Evolutionary conservation across 2,113 vertebrate genomes (phyloP).

Genomic region (Hypanus sabinus): DNA sequence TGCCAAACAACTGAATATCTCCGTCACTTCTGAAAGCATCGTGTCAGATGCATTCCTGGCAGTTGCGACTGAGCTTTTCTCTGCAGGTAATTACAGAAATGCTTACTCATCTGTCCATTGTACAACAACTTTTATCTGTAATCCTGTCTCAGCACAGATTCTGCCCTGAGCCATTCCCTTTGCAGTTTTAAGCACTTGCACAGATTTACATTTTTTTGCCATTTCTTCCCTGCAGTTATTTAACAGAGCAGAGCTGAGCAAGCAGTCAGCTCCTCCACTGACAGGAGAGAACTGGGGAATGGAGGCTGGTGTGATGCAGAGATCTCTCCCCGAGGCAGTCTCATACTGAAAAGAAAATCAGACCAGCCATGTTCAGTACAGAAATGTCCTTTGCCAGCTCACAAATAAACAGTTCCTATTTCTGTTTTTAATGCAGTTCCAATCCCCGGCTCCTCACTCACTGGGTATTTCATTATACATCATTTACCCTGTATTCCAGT

Average conservation of each 20-base stretch:
- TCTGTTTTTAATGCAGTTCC: background rate
- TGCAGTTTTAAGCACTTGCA: background rate
- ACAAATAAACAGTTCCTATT: background rate
- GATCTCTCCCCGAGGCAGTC: background rate
- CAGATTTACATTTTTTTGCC: background rate
- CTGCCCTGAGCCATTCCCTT: background rate
- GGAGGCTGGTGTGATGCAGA: background rate
- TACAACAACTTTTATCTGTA: background rate
- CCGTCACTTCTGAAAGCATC: slow-evolving; percentile 70
- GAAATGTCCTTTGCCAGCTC: background rate
- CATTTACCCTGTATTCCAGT: background rate
- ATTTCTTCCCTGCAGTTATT: background rate
- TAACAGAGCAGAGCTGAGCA: background rate
- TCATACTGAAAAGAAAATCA: background rate
- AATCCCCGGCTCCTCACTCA: background rate
- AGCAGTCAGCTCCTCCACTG: background rate
- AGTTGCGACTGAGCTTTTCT: slow-evolving; percentile 86
- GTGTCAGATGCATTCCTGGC: slow-evolving; percentile 88
- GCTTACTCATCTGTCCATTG: background rate
- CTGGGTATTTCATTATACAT: background rate
- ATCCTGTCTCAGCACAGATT: background rate
- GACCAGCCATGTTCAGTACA: background rate
- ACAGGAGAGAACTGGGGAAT: background rate
- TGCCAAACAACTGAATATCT: slow-evolving; percentile 83
- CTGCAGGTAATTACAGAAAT: slow-evolving; percentile 64